Evolutionary conservation across 1,140 invertebrate genomes (phyloP).

Genomic region (Meloidogyne exigua): DNA sequence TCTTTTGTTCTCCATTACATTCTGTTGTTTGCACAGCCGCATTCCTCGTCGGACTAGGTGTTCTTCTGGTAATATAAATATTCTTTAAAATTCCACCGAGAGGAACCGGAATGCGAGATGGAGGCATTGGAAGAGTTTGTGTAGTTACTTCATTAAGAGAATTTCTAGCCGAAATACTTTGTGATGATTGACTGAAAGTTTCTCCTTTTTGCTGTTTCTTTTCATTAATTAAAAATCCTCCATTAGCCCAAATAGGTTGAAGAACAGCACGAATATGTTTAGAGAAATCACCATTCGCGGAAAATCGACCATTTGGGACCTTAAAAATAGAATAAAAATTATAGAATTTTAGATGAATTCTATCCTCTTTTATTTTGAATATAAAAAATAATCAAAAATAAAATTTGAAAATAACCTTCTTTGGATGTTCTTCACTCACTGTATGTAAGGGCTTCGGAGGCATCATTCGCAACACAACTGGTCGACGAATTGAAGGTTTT

Average conservation of each 20-base stretch:
- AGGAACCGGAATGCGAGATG: constrained; percentile 3
- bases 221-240: not conserved
- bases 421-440: not conserved
- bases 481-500: not conserved
- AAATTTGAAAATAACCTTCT: not conserved
- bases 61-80: not conserved
- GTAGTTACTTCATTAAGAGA: not conserved
- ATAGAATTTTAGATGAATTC: no score
- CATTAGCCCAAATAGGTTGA: not conserved
- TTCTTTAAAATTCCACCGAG: not conserved
- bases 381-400: no score
- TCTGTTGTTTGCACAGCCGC: not conserved
- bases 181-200: not conserved
- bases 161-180: not conserved
- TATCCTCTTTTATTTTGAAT: no score
- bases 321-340: no score
- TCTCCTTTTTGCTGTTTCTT: constrained; percentile 2
- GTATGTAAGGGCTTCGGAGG: not conserved
- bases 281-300: not conserved
- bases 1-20: not conserved
- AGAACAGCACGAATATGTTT: not conserved
- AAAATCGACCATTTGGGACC: not conserved
- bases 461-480: not conserved
- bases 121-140: not conserved
- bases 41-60: not conserved